A percentile compares a stretch with the other conserved stretches of the same genome.
phyloP scores from a whole-genome alignment of 1,140 invertebrate species.

The Nasonia vitripennis region DNA sequence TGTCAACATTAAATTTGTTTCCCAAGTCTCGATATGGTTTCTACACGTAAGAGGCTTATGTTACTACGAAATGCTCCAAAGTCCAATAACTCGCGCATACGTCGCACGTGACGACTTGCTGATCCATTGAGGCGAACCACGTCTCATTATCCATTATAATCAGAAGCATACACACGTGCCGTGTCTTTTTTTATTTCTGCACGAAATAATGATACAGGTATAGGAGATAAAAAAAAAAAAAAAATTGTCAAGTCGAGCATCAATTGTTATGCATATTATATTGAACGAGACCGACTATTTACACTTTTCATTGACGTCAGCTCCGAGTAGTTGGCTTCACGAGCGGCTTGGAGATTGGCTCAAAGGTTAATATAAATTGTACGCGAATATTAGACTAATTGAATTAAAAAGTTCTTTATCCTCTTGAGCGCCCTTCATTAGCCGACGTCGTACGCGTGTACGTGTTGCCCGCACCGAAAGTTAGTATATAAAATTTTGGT shows the following conservation, averaged over 20 bases:
- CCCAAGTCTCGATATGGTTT: conserved; percentile 46
- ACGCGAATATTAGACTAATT: background rate
- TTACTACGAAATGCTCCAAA: conserved; percentile 28
- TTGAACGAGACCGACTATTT: background rate
- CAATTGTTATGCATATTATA: background rate
- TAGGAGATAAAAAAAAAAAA: background rate
- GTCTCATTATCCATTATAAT: background rate
- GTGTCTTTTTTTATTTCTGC: too few relatives aligned
- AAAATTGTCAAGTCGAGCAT: background rate
- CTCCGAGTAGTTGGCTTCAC: background rate
- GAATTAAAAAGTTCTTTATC: background rate
- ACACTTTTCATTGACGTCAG: background rate
- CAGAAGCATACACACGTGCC: too few relatives aligned
- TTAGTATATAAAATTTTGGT: too few relatives aligned
- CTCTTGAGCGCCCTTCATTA: background rate
- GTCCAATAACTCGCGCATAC: conserved; percentile 5
- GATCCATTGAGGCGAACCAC: background rate
- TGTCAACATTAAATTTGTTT: conserved; percentile 48
- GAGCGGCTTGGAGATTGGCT: background rate
- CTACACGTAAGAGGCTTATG: conserved; percentile 47
- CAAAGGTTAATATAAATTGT: background rate
- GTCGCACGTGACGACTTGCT: background rate
- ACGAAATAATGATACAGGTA: too few relatives aligned
- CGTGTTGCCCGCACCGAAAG: too few relatives aligned
- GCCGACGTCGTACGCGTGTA: too few relatives aligned